Percentiles rank a stretch among this genome's conserved stretches.
Evolutionary conservation across 2,113 vertebrate genomes (phyloP).

Genomic region (Urocitellus parryii): DNA sequence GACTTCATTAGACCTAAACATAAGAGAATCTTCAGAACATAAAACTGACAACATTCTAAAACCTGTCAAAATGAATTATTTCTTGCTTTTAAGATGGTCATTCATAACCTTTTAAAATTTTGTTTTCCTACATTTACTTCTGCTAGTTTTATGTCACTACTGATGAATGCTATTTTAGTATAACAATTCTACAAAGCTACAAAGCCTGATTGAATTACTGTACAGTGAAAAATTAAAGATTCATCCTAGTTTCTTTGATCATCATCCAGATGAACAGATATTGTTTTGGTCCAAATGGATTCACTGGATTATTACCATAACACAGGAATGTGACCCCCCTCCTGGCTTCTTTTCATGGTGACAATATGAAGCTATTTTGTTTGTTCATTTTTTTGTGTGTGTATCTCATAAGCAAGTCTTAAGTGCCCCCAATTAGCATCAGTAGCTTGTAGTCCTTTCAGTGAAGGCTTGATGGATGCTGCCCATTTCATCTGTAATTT

Average conservation of each 20-base stretch:
- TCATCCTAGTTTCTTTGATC: not conserved
- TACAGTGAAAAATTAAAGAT: not conserved
- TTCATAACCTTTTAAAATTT: not conserved
- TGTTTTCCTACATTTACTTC: not conserved
- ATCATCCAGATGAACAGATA: not conserved
- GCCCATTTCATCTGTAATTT: not conserved
- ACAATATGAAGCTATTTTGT: not conserved
- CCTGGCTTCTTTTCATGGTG: not conserved
- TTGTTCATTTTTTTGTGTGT: constrained; percentile 20
- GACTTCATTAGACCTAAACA: not conserved
- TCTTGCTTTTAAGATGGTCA: not conserved
- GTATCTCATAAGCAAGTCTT: not conserved
- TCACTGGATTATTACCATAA: not conserved
- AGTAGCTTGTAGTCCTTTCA: not conserved
- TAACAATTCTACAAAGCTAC: not conserved
- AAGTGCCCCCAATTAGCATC: not conserved
- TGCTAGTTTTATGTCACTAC: not conserved
- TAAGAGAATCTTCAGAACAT: not conserved
- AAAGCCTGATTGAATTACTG: not conserved
- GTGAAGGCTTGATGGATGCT: not conserved
- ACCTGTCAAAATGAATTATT: not conserved
- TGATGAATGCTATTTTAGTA: not conserved
- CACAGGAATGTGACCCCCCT: not conserved
- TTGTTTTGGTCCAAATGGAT: not conserved
- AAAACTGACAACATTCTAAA: not conserved